Conservation (phyloP, 53 echinoderm and acorn worm species). For the Henricia sp. region DNA sequence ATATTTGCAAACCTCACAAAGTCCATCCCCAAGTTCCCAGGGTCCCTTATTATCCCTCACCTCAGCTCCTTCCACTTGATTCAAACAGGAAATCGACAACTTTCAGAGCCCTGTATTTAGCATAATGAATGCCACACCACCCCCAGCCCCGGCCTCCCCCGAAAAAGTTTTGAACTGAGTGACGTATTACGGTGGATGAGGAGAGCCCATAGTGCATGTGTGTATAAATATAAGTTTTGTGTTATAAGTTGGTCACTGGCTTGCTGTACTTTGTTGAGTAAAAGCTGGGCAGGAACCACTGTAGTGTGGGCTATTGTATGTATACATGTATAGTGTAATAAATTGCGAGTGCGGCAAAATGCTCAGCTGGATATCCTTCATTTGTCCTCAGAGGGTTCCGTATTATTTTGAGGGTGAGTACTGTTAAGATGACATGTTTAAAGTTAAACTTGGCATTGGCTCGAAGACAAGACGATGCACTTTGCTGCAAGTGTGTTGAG, state of each 20-base stretch:
- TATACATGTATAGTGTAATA: neutral
- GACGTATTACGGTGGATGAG: neutral
- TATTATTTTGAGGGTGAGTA: slow-evolving; percentile 48
- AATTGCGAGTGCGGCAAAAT: slow-evolving; percentile 21
- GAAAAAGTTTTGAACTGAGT: slow-evolving; percentile 11
- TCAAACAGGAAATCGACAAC: slow-evolving; percentile 47
- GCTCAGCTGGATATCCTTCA: slow-evolving; percentile 55
- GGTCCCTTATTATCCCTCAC: slow-evolving; percentile 13
- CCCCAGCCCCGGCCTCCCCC: neutral
- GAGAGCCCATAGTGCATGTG: too few species aligned
- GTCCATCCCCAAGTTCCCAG: slow-evolving; percentile 17
- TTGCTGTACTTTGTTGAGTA: neutral
- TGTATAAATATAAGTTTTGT: neutral
- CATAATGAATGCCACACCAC: slow-evolving; percentile 41
- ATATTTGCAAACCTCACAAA: neutral
- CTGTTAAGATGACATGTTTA: neutral
- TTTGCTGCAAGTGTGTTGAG: too few species aligned
- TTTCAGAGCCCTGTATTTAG: slow-evolving; percentile 60
- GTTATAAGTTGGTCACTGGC: too few species aligned
- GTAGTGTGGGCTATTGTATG: neutral
- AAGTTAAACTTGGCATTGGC: too few species aligned
- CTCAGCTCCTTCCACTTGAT: slow-evolving; percentile 19
- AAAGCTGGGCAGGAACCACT: neutral
- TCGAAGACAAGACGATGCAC: too few species aligned
- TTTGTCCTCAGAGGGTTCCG: slow-evolving; percentile 46